Evolutionary conservation across 2,113 vertebrate species (phyloP), one percentile per base, ranked within the genome.

Genomic region (Pygoscelis adeliae): DNA sequence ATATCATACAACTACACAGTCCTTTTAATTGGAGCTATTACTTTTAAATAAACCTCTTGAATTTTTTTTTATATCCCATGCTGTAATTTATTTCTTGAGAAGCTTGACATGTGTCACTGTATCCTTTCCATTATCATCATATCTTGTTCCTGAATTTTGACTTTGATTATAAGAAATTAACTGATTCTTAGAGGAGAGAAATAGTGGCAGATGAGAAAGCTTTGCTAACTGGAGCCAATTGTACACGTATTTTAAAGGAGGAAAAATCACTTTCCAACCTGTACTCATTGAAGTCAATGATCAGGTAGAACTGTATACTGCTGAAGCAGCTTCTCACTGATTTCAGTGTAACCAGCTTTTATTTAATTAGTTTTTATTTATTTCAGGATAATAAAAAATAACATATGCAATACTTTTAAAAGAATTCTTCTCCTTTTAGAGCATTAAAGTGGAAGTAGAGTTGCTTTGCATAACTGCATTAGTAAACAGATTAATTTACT

Each of bases 401-500:
- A 55, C 55, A 32, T 66, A 71, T 86, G 50, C 40, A 52, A 36
- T 55, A n/a, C 17, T 58, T 87, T 83, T 81, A 21, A 96, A 91
- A 67, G 27, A 82, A 36, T 80, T 44, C 16, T 80, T 46, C 69
- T 90, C 62, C 34, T 95, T 96, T 91, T 55, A 93, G 30, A 66
- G 10, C 36, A 83, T 52, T 72, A 59, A 86, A 83, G 40, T 36
- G 40, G 58, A 72, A 92, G 58, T 34, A 30, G 79, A 88, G 26
- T 86, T 89, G 63, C 36, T 94, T 90, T 86, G 80, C 86, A 90
- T 94, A 96, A 86, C 59, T 73, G 55, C 63, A 74, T 92, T 81
- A 87, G 46, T 91, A 92, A 96, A 90, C 83, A 87, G 80, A 90
- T 94, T 96, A 83, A 95, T 95, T 97, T 92, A 81, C 86, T 92